Evolutionary conservation across 2,797 vertebrate genomes (phyloP).

Genomic region (Sphenodon punctatus): DNA sequence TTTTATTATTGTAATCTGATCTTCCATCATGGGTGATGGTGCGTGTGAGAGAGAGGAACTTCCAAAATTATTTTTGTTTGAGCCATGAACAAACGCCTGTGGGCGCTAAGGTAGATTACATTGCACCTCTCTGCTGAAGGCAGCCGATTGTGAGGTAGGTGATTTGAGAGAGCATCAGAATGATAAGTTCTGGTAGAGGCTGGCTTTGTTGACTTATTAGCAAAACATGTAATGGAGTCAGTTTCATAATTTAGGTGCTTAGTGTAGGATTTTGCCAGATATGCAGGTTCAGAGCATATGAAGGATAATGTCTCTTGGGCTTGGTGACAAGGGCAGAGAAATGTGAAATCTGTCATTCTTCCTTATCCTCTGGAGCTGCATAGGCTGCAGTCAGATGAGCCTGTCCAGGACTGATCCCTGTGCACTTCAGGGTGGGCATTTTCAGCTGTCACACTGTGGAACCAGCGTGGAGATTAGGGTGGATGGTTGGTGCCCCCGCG

Average conservation of each 20-base stretch:
- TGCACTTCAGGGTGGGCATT: no score
- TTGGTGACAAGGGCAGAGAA: neutral
- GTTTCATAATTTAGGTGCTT: neutral
- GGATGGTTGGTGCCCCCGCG: no score
- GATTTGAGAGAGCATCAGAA: fast-evolving
- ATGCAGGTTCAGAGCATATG: neutral
- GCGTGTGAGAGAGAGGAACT: neutral
- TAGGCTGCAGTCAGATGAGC: no score
- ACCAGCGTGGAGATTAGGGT: no score
- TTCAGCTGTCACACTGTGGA: no score
- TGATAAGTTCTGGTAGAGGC: neutral
- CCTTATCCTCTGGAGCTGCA: neutral
- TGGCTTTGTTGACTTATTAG: neutral
- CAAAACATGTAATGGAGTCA: fast-evolving
- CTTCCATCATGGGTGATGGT: fast-evolving
- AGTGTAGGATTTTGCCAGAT: neutral
- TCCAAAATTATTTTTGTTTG: neutral
- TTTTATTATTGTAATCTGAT: neutral
- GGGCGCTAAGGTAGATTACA: neutral
- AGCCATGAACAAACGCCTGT: neutral
- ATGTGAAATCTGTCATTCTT: neutral
- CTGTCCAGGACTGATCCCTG: no score
- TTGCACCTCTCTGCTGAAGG: neutral
- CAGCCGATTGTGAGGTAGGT: neutral
- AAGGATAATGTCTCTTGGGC: neutral